A percentile compares a stretch with the other conserved stretches of the same genome.
These are phyloP conservation scores for Edolisoma coerulescens DNA, from an alignment of 2,113 vertebrate genomes.

Conservation along the genomic window DNA sequence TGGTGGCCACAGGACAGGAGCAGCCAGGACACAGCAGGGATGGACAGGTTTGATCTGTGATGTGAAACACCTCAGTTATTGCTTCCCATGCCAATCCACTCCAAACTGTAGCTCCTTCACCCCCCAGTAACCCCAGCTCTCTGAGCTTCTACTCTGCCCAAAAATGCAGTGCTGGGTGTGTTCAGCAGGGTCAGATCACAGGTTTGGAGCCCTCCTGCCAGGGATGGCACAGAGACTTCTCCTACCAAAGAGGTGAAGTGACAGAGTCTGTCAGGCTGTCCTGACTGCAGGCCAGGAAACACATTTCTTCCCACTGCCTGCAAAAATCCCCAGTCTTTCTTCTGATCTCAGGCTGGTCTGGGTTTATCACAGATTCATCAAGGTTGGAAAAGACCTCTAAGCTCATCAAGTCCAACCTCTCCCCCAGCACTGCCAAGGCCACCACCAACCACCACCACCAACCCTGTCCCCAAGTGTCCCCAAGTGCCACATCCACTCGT, in stretches of 20 bases:
- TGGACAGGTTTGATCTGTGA: neutral
- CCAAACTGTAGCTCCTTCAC: neutral
- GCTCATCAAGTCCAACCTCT: neutral
- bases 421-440: neutral
- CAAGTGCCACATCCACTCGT: neutral
- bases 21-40: too few species aligned
- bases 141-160: neutral
- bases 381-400: neutral
- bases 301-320: neutral
- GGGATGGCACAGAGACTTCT: neutral
- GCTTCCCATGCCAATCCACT: neutral
- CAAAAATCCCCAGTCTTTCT: neutral
- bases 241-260: too few species aligned
- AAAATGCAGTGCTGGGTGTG: neutral
- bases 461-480: neutral
- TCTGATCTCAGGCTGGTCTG: neutral
- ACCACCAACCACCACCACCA: neutral
- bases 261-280: neutral
- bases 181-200: neutral
- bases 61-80: neutral
- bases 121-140: too few species aligned
- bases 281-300: neutral
- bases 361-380: neutral
- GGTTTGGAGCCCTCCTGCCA: neutral
- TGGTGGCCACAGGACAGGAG: neutral